These are phyloP conservation scores for Hirtodrosophila trivittata DNA, from an alignment of 2,888 invertebrate genomes.

Conservation along the genomic window DNA sequence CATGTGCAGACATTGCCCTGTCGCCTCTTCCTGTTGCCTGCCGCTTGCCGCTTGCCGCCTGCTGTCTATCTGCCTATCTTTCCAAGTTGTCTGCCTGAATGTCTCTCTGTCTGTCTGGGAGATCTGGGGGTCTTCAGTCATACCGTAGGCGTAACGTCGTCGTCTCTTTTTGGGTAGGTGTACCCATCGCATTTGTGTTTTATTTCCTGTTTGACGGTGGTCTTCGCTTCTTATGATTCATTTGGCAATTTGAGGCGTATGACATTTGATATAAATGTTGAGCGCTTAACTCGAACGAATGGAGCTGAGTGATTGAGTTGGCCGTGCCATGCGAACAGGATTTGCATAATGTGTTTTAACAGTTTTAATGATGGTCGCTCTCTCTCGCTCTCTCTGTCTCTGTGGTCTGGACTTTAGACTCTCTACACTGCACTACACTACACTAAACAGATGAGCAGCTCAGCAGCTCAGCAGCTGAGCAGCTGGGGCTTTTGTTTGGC, in stretches of 20 bases:
- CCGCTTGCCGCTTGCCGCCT: constrained; percentile 16
- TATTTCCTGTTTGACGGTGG: constrained; percentile 79
- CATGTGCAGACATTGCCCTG: constrained; percentile 50
- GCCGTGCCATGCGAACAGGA: constrained; percentile 38
- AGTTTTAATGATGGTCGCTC: constrained; percentile 48
- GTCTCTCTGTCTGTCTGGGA: constrained; percentile 16
- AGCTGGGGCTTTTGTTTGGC: constrained; percentile 3
- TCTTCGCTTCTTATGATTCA: constrained; percentile 70
- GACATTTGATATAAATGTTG: constrained; percentile 78
- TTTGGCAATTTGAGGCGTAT: constrained; percentile 74
- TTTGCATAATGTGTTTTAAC: constrained; percentile 73
- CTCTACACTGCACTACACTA: too few species aligned
- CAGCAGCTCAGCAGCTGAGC: constrained; percentile 50
- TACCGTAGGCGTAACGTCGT: constrained; percentile 55
- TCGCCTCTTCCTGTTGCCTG: constrained; percentile 17
- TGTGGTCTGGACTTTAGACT: constrained; percentile 67
- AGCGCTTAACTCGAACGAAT: constrained; percentile 28
- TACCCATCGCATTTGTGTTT: constrained; percentile 50
- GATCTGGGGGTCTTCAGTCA: constrained; percentile 29
- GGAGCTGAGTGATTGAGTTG: constrained; percentile 41
- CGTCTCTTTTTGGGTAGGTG: constrained; percentile 52
- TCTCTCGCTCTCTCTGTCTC: too few species aligned
- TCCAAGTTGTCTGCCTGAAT: constrained; percentile 17
- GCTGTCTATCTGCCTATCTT: constrained; percentile 28
- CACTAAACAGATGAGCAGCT: constrained; percentile 47